phyloP scores from a whole-genome alignment of 2,797 vertebrate species.

The Poecilia velifera region DNA sequence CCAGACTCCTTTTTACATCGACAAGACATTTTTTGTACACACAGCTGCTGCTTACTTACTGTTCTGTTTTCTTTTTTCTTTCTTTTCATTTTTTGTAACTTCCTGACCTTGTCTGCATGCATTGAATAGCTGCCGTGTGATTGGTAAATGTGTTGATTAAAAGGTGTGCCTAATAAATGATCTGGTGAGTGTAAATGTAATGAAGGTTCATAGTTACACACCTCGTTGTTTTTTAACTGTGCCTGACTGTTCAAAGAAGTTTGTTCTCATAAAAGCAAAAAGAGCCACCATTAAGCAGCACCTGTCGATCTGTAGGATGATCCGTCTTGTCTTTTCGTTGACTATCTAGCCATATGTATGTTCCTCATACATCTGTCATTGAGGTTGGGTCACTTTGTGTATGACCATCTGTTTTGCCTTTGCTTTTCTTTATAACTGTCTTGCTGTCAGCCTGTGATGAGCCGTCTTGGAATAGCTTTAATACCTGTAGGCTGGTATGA shows the following conservation, averaged over 20 bases:
- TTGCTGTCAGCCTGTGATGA: slow-evolving; percentile 1
- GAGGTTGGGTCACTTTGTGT: slow-evolving; percentile 10
- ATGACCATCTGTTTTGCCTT: slow-evolving; percentile 10
- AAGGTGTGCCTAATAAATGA: not conserved
- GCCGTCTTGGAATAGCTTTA: not conserved
- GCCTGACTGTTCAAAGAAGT: slow-evolving; percentile 39
- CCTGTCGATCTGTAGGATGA: slow-evolving; percentile 4
- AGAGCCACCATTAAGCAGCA: slow-evolving; percentile 7
- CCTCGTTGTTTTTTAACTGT: slow-evolving; percentile 31
- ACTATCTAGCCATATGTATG: not conserved
- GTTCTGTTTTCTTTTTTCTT: not conserved
- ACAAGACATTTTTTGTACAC: not conserved
- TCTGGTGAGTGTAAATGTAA: not conserved
- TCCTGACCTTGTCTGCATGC: not conserved
- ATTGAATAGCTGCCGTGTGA: not conserved
- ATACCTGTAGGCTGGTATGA: not conserved
- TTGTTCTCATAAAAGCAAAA: slow-evolving; percentile 28
- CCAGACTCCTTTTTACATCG: not conserved
- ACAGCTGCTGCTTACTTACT: not conserved
- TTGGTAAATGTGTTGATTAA: not conserved
- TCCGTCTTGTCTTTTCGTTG: not conserved
- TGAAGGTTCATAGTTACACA: slow-evolving; percentile 18
- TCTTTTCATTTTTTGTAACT: not conserved
- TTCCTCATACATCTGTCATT: not conserved
- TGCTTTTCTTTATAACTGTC: not conserved